A percentile compares a stretch with the other conserved stretches of the same genome.
Evolutionary conservation across 2,113 vertebrate genomes (phyloP).

Genomic region (Cyanoderma ruficeps): DNA sequence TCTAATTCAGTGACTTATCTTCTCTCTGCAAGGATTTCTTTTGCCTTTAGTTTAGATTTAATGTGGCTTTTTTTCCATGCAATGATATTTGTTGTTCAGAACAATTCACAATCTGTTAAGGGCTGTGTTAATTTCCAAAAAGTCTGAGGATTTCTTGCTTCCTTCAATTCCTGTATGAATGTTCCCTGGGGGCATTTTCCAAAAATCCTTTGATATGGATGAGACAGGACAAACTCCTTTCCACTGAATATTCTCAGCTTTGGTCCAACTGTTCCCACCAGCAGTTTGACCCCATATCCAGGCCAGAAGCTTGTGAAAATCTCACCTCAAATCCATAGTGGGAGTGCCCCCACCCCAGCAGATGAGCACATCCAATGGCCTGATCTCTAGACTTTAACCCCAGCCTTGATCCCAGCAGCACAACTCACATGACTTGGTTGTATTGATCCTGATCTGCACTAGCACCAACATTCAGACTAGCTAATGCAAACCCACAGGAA

Average conservation of each 20-base stretch:
- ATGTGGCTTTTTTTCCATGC: background rate
- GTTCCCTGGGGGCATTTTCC: background rate
- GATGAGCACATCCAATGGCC: background rate
- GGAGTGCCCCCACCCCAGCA: background rate
- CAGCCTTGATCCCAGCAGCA: background rate
- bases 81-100: background rate
- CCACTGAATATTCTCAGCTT: background rate
- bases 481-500: background rate
- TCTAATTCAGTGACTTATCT: background rate
- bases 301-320: background rate
- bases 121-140: background rate
- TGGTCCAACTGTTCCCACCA: background rate
- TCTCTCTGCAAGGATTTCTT: background rate
- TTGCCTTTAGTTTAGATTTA: background rate
- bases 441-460: background rate
- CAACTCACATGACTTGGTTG: background rate
- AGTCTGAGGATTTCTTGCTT: background rate
- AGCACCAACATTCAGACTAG: background rate
- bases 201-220: background rate
- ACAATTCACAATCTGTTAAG: background rate
- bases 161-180: background rate
- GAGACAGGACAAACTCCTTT: background rate
- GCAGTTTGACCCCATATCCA: background rate
- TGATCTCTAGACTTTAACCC: background rate
- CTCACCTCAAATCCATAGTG: background rate